Evolutionary conservation across 2,113 vertebrate genomes (phyloP).

Genomic region (Lichenostomus cassidix): DNA sequence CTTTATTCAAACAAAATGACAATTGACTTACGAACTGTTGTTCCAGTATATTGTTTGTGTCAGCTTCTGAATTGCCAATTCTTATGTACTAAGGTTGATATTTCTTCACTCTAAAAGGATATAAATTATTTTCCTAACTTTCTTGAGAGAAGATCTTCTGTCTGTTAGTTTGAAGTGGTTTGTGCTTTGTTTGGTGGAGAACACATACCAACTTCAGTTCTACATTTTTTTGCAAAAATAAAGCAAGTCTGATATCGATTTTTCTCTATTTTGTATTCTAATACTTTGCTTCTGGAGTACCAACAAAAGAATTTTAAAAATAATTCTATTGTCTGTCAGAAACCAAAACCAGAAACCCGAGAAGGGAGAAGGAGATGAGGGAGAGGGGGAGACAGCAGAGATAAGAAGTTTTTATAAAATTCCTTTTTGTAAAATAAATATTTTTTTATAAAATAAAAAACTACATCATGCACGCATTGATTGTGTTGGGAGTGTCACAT

Average conservation of each 20-base stretch:
- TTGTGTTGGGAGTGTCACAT: neutral
- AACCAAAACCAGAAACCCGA: neutral
- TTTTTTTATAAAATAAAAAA: neutral
- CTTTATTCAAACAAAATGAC: neutral
- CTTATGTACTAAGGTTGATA: neutral
- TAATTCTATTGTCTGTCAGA: neutral
- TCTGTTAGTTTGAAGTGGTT: neutral
- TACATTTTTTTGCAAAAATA: neutral
- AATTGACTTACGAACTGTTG: neutral
- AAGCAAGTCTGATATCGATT: neutral
- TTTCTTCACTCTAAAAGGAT: neutral
- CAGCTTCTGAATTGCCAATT: neutral
- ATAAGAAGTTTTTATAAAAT: neutral
- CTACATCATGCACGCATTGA: too few relatives aligned
- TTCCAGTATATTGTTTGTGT: neutral
- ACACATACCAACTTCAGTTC: neutral
- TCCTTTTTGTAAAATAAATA: too few relatives aligned
- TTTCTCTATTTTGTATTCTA: neutral
- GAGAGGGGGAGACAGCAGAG: neutral
- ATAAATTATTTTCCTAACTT: neutral
- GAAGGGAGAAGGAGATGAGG: neutral
- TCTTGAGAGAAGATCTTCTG: neutral
- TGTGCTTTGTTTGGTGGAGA: neutral
- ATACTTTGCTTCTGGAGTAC: neutral
- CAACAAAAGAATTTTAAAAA: neutral